Percentiles rank a stretch among this genome's conserved stretches.
These are phyloP conservation scores for Spheniscus humboldti DNA, from an alignment of 2,797 vertebrate genomes.

Conservation along the genomic window DNA sequence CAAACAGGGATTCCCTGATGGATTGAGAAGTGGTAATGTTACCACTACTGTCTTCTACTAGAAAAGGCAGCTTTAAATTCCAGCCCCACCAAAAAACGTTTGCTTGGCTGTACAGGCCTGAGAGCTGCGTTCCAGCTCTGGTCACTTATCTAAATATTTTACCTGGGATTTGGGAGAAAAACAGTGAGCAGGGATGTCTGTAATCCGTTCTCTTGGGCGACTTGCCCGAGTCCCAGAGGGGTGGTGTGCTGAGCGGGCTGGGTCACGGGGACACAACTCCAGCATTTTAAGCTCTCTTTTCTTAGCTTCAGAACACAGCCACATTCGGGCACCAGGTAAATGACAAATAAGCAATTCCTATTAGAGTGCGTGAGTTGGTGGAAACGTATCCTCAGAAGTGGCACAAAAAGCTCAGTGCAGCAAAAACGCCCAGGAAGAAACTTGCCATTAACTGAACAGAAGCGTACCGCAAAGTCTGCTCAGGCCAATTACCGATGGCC, in stretches of 20 bases:
- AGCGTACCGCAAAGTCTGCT: not conserved
- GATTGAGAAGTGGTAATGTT: not conserved
- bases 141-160: not conserved
- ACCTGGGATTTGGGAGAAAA: not conserved
- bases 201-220: not conserved
- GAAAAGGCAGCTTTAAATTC: not conserved
- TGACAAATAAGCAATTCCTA: not conserved
- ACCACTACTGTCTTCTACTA: not conserved
- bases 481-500: not conserved
- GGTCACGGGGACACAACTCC: not conserved
- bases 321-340: too few relatives aligned
- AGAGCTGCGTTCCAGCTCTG: not conserved
- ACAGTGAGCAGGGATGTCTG: not conserved
- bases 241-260: not conserved
- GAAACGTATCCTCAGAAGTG: not conserved
- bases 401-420: not conserved
- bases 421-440: not conserved
- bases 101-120: too few relatives aligned
- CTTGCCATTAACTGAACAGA: not conserved
- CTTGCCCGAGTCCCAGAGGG: not conserved
- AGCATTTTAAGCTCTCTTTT: not conserved
- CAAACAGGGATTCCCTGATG: not conserved
- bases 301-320: not conserved
- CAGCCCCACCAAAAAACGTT: not conserved
- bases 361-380: not conserved